Percentiles rank a stretch among this genome's conserved stretches.
phyloP scores from a whole-genome alignment of 2,888 invertebrate species.

The Heliconius hortense region DNA sequence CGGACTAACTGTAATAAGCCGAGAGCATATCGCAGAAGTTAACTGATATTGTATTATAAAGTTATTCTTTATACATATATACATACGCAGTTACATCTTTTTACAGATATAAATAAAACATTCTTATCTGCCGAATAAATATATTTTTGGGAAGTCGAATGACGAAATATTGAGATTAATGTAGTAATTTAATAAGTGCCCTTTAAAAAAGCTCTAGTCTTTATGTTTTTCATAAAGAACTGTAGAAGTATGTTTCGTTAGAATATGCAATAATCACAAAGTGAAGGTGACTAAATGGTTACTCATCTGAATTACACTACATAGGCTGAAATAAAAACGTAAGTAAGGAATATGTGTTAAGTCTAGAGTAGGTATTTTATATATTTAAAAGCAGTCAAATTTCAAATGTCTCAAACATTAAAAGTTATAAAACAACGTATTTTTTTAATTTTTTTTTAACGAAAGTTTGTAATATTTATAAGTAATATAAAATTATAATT shows the following conservation, averaged over 20 bases:
- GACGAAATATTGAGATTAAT: too few species aligned
- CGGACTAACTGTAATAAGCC: too few species aligned
- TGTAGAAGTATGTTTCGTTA: not conserved
- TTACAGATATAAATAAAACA: too few species aligned
- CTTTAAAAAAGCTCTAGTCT: not conserved
- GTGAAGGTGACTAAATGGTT: conserved; percentile 13
- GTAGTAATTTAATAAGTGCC: not conserved
- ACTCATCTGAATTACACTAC: conserved; percentile 1
- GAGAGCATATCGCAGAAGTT: too few species aligned
- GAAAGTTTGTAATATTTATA: too few species aligned
- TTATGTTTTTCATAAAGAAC: not conserved
- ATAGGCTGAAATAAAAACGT: not conserved
- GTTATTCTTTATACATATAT: too few species aligned
- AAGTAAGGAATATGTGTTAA: not conserved
- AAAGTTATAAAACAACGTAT: not conserved
- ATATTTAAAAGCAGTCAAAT: not conserved
- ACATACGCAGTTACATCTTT: too few species aligned
- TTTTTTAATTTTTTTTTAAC: too few species aligned
- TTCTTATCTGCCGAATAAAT: too few species aligned
- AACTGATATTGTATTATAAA: too few species aligned
- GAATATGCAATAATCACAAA: conserved; percentile 7
- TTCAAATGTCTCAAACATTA: not conserved
- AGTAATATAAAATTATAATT: not conserved
- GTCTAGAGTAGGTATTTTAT: not conserved
- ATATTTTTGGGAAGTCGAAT: too few species aligned